Percentiles rank a stretch among this genome's conserved stretches.
phyloP scores from a whole-genome alignment of 2,888 invertebrate genomes.

The Phasia obesa region DNA sequence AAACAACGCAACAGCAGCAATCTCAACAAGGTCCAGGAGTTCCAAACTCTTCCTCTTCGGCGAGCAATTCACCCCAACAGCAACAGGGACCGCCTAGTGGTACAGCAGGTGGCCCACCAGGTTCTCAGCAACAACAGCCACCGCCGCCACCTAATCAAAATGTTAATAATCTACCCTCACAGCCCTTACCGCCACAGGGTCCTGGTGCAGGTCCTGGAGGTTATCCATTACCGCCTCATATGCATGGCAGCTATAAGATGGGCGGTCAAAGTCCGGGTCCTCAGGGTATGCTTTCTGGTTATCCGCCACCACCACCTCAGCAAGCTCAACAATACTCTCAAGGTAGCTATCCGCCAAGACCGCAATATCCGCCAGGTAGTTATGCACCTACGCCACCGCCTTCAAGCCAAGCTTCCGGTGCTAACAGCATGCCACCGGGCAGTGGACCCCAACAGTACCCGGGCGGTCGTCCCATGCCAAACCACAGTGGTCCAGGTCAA shows the following conservation, averaged over 20 bases:
- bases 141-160: constrained; percentile 78
- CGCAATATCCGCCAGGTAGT: constrained; percentile 84
- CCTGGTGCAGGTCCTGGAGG: constrained; percentile 75
- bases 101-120: constrained; percentile 80
- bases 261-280: constrained; percentile 83
- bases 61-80: constrained; percentile 80
- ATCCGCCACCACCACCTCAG: constrained; percentile 84
- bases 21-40: constrained; percentile 76
- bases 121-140: constrained; percentile 75
- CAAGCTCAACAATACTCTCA: constrained; percentile 85
- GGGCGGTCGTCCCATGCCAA: constrained; percentile 84
- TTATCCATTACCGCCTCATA: constrained; percentile 80
- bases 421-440: constrained; percentile 81
- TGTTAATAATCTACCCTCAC: constrained; percentile 80
- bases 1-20: constrained; percentile 76
- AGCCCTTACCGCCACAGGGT: constrained; percentile 77
- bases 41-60: constrained; percentile 79
- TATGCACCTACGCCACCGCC: constrained; percentile 84
- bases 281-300: constrained; percentile 84
- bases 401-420: constrained; percentile 81
- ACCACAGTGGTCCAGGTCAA: constrained; percentile 83
- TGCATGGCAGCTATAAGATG: constrained; percentile 86
- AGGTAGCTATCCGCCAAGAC: constrained; percentile 83
- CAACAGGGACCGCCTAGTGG: constrained; percentile 76
- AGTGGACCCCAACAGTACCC: constrained; percentile 83